Conservation (phyloP, 2,888 invertebrate species). For the Lissocephala sabroskyi region DNA sequence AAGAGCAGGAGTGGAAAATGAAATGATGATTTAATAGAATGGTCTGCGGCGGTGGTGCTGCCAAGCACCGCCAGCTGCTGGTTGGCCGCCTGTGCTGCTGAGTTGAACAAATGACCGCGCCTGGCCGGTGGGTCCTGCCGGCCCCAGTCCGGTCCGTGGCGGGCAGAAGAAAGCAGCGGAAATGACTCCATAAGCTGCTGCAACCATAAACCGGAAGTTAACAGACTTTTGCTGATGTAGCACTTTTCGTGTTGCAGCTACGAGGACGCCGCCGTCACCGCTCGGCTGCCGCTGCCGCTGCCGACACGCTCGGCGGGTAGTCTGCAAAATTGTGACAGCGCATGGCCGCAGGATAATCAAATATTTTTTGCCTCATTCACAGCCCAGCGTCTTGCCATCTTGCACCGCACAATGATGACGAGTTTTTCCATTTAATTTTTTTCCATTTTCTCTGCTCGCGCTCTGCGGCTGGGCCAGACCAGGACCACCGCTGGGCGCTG, state of each 20-base stretch:
- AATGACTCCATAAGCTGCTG: slow-evolving; percentile 63
- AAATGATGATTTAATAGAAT: slow-evolving; percentile 69
- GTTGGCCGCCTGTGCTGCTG: slow-evolving; percentile 44
- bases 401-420: neutral
- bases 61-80: slow-evolving; percentile 41
- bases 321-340: slow-evolving; percentile 67
- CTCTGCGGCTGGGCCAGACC: slow-evolving; percentile 17
- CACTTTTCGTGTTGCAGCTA: slow-evolving; percentile 44
- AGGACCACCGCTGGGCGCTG: slow-evolving; percentile 23
- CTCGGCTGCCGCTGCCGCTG: slow-evolving; percentile 8
- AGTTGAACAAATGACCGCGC: slow-evolving; percentile 51
- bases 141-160: neutral
- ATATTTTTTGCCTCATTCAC: slow-evolving; percentile 43
- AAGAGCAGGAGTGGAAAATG: slow-evolving; percentile 32
- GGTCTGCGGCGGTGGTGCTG: slow-evolving; percentile 39
- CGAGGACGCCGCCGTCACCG: slow-evolving; percentile 13
- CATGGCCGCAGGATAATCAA: slow-evolving; percentile 70
- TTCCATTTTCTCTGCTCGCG: slow-evolving; percentile 13
- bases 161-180: slow-evolving; percentile 42
- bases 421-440: slow-evolving; percentile 18
- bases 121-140: neutral
- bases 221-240: slow-evolving; percentile 70
- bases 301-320: slow-evolving; percentile 50
- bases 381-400: neutral
- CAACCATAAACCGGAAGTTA: slow-evolving; percentile 68